phyloP scores from a whole-genome alignment of 2,797 vertebrate species.

The Lepidocolaptes lacrymiger region DNA sequence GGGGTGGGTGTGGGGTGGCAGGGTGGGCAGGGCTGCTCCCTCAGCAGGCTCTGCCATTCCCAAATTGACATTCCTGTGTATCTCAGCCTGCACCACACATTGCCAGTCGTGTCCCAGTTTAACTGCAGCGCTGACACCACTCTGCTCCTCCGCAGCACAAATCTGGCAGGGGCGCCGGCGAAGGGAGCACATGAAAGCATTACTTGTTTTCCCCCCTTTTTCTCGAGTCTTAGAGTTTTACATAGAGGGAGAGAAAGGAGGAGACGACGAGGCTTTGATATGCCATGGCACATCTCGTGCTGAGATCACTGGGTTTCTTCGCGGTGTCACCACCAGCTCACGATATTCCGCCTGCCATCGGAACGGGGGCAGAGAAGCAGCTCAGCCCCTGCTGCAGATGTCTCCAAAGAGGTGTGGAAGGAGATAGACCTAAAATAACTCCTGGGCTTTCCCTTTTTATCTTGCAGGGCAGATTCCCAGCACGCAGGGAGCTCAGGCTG shows the following conservation, averaged over 20 bases:
- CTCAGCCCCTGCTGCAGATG: neutral
- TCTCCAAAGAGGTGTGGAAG: neutral
- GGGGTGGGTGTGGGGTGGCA: accelerated
- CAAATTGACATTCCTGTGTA: neutral
- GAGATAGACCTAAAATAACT: neutral
- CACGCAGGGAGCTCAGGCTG: neutral
- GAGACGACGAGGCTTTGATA: neutral
- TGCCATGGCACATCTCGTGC: neutral
- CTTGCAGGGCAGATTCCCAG: neutral
- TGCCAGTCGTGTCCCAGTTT: neutral
- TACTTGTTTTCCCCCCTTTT: neutral
- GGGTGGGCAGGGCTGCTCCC: neutral
- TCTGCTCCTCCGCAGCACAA: neutral
- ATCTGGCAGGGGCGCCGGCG: neutral
- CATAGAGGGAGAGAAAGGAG: neutral
- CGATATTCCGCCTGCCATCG: accelerated
- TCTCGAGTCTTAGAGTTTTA: neutral
- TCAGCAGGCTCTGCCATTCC: neutral
- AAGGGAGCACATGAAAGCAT: neutral
- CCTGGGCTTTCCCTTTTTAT: neutral
- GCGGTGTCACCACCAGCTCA: neutral
- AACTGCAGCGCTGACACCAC: neutral
- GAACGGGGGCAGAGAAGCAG: neutral
- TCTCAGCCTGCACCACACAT: neutral
- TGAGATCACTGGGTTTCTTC: neutral